Evolutionary conservation across 1,140 invertebrate genomes (phyloP).

Genomic region (Hylaeus anthracinus): DNA sequence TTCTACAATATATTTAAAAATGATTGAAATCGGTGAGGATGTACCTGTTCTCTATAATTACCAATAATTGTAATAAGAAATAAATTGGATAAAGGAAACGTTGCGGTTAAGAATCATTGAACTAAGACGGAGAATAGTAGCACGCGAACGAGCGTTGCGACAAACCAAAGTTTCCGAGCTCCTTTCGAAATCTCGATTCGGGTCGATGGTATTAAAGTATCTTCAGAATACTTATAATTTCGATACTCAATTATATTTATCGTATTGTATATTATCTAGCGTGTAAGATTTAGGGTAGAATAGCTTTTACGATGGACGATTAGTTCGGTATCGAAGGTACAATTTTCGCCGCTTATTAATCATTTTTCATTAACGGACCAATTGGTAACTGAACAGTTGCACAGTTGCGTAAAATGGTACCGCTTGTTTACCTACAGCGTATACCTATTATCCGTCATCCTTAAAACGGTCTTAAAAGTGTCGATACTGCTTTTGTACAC

Average conservation of each 20-base stretch:
- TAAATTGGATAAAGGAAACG: too few species aligned
- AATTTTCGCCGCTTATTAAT: too few species aligned
- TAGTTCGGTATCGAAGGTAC: background rate
- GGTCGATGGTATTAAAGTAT: background rate
- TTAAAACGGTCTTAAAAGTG: background rate
- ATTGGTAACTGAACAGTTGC: constrained; percentile 6
- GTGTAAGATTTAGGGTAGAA: background rate
- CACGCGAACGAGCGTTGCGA: too few species aligned
- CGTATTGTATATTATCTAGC: background rate
- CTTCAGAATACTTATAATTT: background rate
- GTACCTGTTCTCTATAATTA: too few species aligned
- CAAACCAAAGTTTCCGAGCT: background rate
- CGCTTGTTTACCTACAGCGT: background rate
- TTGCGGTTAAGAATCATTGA: too few species aligned
- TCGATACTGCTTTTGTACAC: background rate
- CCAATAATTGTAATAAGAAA: too few species aligned
- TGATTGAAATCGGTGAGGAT: too few species aligned
- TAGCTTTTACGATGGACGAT: background rate
- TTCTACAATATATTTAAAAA: too few species aligned
- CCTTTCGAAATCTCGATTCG: background rate
- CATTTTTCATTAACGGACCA: background rate
- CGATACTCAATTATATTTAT: constrained; percentile 10
- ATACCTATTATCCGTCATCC: background rate
- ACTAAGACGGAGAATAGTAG: too few species aligned
- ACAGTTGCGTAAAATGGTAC: background rate